A percentile compares a stretch with the other conserved stretches of the same genome.
Conservation (phyloP, 2,113 vertebrate species). For the Neolamprologus brichardi region DNA sequence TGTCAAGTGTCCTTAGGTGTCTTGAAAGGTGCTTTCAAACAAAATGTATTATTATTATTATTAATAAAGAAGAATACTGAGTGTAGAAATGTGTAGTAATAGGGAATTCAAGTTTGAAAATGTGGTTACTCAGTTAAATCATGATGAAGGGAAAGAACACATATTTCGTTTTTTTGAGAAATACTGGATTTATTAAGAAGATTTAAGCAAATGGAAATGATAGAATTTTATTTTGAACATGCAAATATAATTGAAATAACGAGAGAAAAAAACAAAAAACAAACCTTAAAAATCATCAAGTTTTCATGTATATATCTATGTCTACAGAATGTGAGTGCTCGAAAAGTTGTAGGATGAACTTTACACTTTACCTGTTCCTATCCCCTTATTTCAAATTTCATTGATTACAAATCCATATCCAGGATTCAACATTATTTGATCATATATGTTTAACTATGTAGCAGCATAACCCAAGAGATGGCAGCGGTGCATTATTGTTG, state of each 20-base stretch:
- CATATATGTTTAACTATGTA: not conserved
- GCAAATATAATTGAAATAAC: not conserved
- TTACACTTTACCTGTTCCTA: not conserved
- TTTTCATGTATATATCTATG: not conserved
- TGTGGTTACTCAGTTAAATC: not conserved
- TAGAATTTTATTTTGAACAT: not conserved
- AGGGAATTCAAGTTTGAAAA: not conserved
- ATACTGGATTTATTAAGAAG: not conserved
- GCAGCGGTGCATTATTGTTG: not conserved
- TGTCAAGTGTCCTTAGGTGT: not conserved
- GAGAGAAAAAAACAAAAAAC: not conserved
- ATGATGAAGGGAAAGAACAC: not conserved
- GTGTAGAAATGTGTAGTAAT: not conserved
- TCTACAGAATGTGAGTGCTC: not conserved
- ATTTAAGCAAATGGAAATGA: not conserved
- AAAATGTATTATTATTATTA: not conserved
- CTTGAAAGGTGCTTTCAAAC: not conserved
- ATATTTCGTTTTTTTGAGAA: not conserved
- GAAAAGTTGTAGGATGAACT: rapidly evolving
- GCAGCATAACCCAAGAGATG: not conserved
- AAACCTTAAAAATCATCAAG: not conserved
- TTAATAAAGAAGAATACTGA: not conserved
- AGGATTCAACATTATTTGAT: not conserved
- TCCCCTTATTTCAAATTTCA: not conserved
- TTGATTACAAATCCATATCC: not conserved